Percentiles rank a stretch among this genome's conserved stretches.
phyloP scores from a whole-genome alignment of 1,140 invertebrate species.

The Sitophilus oryzae region DNA sequence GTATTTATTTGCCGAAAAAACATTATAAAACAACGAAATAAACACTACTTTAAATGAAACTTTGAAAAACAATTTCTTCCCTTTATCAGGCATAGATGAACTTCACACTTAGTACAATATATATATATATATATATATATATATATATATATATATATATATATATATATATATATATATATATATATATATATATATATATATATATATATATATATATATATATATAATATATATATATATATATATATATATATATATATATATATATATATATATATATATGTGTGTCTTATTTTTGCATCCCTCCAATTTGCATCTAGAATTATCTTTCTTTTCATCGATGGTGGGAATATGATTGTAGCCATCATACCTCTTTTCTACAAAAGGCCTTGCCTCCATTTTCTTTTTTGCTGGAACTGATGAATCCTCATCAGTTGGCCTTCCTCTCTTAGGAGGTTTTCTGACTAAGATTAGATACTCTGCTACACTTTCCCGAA shows the following conservation, averaged over 20 bases:
- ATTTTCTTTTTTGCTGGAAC: constrained; percentile 1
- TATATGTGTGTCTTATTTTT: constrained; percentile 12
- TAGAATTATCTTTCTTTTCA: constrained; percentile 10
- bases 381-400: background rate
- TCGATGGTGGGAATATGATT: constrained; percentile 10
- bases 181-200: too few species aligned
- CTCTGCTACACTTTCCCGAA: background rate
- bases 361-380: constrained; percentile 3
- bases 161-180: too few species aligned
- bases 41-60: constrained; percentile 9
- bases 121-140: too few species aligned
- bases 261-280: constrained; percentile 2
- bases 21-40: constrained; percentile 4
- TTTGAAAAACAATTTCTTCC: constrained; percentile 4
- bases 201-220: too few species aligned
- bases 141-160: too few species aligned
- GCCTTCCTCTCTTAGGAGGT: background rate
- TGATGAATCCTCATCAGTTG: background rate
- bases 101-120: too few species aligned
- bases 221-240: too few species aligned
- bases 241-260: too few species aligned
- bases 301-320: constrained; percentile 17
- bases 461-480: background rate
- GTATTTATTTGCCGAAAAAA: background rate
- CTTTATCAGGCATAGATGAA: constrained; percentile 7